These are phyloP conservation scores for Hemistola chrysoprasaria DNA, from an alignment of 2,888 invertebrate genomes.

Conservation along the genomic window DNA sequence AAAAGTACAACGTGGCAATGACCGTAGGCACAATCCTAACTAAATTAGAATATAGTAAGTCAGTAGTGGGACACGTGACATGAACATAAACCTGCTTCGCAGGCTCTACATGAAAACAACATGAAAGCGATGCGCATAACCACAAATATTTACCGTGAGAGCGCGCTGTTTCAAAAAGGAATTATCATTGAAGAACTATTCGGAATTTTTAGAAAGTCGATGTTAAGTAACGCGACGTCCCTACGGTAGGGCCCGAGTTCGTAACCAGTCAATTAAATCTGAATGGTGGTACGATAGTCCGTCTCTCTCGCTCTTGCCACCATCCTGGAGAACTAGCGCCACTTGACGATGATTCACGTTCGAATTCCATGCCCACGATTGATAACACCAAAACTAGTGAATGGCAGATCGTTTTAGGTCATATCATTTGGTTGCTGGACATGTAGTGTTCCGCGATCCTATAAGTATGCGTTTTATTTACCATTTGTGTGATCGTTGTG, in stretches of 20 bases:
- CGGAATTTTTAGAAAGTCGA: conserved; percentile 77
- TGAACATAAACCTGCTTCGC: conserved; percentile 21
- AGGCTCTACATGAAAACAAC: conserved; percentile 28
- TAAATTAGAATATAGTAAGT: too few relatives aligned
- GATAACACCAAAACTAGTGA: conserved; percentile 76
- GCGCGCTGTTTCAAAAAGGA: conserved; percentile 53
- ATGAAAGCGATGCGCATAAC: conserved; percentile 24
- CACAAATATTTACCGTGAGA: conserved; percentile 32
- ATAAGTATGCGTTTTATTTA: conserved; percentile 57
- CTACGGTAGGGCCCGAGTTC: conserved; percentile 74
- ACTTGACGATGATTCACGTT: conserved; percentile 79
- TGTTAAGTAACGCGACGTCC: conserved; percentile 72
- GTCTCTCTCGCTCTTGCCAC: conserved; percentile 69
- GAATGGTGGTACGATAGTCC: conserved; percentile 69
- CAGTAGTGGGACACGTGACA: not conserved
- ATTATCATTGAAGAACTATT: conserved; percentile 64
- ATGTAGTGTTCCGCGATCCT: conserved; percentile 42
- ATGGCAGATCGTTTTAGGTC: conserved; percentile 70
- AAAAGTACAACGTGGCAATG: conserved; percentile 13
- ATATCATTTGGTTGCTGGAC: conserved; percentile 60
- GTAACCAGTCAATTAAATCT: conserved; percentile 80
- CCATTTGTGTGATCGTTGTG: conserved; percentile 37
- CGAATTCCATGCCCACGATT: conserved; percentile 77
- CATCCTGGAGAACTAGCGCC: conserved; percentile 71
- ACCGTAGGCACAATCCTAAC: not conserved